Base-by-base conservation (phyloP, 2,888 invertebrate genomes). In the Drosophila austrosaltans region DNA sequence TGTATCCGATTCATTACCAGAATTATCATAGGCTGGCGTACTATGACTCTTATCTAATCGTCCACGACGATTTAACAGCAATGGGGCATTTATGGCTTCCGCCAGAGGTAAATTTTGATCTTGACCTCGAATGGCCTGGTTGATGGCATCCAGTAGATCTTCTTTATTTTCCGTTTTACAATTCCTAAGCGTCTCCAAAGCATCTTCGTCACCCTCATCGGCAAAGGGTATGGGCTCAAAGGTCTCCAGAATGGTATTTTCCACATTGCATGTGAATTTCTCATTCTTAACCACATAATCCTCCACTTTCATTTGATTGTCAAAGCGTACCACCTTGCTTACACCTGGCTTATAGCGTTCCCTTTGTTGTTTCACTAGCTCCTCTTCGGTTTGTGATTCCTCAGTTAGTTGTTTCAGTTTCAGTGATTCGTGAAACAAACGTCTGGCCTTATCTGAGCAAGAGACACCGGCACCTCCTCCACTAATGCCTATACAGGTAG, bases 41-140 rank as follows among this genome's bases (percentile, higher is more conserved):
- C 96, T 96, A 91, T 96, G 95, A 82, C 95, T 95, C 92, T 97
- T 96, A 92, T 97, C 96, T 61, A 96, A 92, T 75, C 94, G 94
- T 1, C 95, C 95, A 36, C 93, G 86, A 8, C 91, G 85, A 32
- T 82, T 84, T n/a, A 83, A 66, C 40, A 88, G 65, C 3, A 91
- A 72, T 5, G 90, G 83, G 7, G 82, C 65, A 69, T 92, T 92
- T 8, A 91, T 82, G 20, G 91, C 91, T 76, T 92, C 90, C 30
- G 88, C 81, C 42, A 90, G 68, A 58, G 81, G 76, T 56, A 79
- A 68, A 53, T 20, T 30, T 6, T 57, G 36, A 12, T 83, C 81
- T 3, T 76, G 60, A 2, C 44, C 80, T 1, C 75, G 73, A 12
- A 63, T 79, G 3, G 72, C 82, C 66, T 69, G 48, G 28, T 89